Conservation (phyloP, 1,140 invertebrate species). For the Zaprionus gabonicus region DNA sequence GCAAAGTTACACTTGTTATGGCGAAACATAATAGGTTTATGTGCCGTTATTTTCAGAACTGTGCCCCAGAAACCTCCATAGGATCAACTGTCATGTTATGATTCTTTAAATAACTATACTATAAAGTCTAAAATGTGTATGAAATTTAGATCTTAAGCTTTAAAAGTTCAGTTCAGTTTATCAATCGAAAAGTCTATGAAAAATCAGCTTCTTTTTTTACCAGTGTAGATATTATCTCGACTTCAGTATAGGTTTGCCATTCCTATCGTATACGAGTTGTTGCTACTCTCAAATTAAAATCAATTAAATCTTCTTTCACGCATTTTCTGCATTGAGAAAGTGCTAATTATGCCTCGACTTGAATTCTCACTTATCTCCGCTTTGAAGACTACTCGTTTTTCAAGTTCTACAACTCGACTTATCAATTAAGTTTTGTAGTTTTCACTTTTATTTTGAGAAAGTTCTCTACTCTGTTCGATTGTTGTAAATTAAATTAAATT, state of each 20-base stretch:
- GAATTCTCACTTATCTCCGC: not conserved
- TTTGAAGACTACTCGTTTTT: not conserved
- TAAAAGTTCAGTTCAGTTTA: too few species aligned
- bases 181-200: too few species aligned
- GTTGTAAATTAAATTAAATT: constrained; percentile 51
- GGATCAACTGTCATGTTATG: too few species aligned
- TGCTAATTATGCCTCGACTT: not conserved
- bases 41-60: not conserved
- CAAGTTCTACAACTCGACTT: constrained; percentile 1
- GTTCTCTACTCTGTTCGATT: constrained; percentile 51
- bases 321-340: not conserved
- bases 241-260: not conserved
- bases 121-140: too few species aligned
- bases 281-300: too few species aligned
- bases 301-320: not conserved
- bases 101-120: too few species aligned
- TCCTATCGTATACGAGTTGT: not conserved
- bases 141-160: too few species aligned
- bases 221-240: not conserved
- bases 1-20: not conserved
- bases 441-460: constrained; percentile 44
- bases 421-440: not conserved
- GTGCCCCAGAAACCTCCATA: not conserved
- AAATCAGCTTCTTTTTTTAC: not conserved
- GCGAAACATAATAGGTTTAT: not conserved